phyloP scores from a whole-genome alignment of 2,797 vertebrate genomes.

The Staurois parvus region DNA sequence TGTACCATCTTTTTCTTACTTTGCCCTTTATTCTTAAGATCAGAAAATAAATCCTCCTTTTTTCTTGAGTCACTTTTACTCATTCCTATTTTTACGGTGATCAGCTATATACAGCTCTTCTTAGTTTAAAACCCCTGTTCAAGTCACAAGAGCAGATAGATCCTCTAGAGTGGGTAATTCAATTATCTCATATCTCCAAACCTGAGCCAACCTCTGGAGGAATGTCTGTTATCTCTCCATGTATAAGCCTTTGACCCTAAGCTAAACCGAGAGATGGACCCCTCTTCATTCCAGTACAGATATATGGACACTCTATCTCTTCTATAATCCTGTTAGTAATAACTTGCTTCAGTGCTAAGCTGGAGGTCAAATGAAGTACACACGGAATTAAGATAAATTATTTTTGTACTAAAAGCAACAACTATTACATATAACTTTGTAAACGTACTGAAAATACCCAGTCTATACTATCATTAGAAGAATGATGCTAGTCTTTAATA shows the following conservation, averaged over 20 bases:
- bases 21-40: too few species aligned
- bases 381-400: too few species aligned
- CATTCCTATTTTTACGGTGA: neutral
- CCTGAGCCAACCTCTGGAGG: conserved; percentile 12
- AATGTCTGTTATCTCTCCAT: conserved; percentile 24
- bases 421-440: too few species aligned
- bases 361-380: conserved; percentile 13
- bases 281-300: neutral
- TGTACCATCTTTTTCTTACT: too few species aligned
- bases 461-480: too few species aligned
- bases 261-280: neutral
- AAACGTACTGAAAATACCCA: too few species aligned
- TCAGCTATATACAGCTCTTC: conserved; percentile 19
- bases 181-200: conserved; percentile 29
- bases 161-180: conserved; percentile 25
- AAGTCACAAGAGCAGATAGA: neutral
- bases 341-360: conserved; percentile 2
- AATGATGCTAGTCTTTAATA: too few species aligned
- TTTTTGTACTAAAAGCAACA: too few species aligned
- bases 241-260: conserved; percentile 8
- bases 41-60: too few species aligned
- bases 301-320: conserved; percentile 16
- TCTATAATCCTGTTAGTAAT: conserved; percentile 41
- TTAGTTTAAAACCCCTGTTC: neutral
- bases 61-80: too few species aligned